A percentile compares a stretch with the other conserved stretches of the same genome.
Evolutionary conservation across 2,113 vertebrate species (phyloP).

Genomic region (Poicephalus meyeri): DNA sequence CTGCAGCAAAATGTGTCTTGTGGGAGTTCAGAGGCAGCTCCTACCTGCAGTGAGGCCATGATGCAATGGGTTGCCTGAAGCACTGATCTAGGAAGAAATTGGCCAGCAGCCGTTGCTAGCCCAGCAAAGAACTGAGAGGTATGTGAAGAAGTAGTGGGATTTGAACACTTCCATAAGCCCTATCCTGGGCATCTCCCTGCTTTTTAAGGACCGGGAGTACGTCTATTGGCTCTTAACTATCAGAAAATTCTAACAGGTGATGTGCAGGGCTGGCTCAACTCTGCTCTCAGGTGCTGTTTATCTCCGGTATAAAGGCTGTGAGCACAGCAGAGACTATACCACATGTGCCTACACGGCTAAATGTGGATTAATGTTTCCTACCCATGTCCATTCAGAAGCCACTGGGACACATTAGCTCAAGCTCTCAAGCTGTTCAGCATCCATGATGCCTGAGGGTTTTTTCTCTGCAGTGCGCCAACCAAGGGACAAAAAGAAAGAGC

Average conservation of each 20-base stretch:
- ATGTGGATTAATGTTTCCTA: not conserved
- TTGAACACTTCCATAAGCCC: not conserved
- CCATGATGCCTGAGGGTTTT: not conserved
- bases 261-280: not conserved
- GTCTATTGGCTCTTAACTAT: not conserved
- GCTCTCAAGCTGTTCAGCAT: not conserved
- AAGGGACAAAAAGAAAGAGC: not conserved
- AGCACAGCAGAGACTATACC: not conserved
- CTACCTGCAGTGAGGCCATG: accelerated
- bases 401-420: not conserved
- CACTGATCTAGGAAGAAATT: not conserved
- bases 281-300: not conserved
- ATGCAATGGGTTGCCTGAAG: not conserved
- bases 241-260: not conserved
- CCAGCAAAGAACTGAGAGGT: not conserved
- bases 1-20: not conserved
- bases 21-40: not conserved
- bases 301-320: not conserved
- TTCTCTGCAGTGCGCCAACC: not conserved
- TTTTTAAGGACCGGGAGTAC: not conserved
- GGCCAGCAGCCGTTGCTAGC: not conserved
- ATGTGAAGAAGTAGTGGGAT: not conserved
- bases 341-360: not conserved
- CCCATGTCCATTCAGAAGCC: not conserved
- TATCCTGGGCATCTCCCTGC: not conserved